These are phyloP conservation scores for Boulengeromyrus knoepffleri DNA, from an alignment of 2,113 vertebrate genomes.

Conservation along the genomic window DNA sequence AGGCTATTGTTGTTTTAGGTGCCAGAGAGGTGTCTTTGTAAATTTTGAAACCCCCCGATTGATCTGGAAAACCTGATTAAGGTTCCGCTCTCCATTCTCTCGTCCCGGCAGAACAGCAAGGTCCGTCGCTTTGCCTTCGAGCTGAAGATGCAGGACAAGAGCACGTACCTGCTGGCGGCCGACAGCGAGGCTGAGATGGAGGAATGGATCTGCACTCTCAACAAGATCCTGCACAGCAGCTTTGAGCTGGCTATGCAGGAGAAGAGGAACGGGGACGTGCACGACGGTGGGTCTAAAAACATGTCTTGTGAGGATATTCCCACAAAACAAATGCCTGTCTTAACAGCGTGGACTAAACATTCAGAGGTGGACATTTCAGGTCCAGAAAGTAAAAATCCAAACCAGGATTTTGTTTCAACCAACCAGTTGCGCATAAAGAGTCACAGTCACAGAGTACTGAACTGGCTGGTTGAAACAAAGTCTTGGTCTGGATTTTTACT, in stretches of 20 bases:
- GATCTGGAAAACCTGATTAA: neutral
- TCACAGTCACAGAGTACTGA: no score
- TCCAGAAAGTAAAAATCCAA: no score
- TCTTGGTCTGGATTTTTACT: no score
- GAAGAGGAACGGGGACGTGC: constrained; percentile 83
- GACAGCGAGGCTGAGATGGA: constrained; percentile 94
- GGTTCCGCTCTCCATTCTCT: neutral
- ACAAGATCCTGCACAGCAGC: constrained; percentile 93
- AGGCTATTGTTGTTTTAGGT: neutral
- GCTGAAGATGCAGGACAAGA: constrained; percentile 98
- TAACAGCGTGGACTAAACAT: neutral
- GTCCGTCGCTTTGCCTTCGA: constrained; percentile 93
- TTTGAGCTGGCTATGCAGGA: constrained; percentile 94
- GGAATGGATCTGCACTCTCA: constrained; percentile 86
- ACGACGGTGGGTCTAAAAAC: constrained; percentile 66
- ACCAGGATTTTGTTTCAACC: no score
- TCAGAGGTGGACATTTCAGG: no score
- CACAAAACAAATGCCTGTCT: neutral
- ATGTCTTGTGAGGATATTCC: neutral
- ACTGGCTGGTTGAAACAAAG: no score
- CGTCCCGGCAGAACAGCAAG: constrained; percentile 76
- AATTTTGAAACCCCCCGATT: neutral
- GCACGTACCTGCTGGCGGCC: constrained; percentile 88
- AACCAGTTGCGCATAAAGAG: no score
- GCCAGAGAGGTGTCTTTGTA: neutral